Conservation (phyloP, 2,113 vertebrate species). For the Ammodramus savannarum region DNA sequence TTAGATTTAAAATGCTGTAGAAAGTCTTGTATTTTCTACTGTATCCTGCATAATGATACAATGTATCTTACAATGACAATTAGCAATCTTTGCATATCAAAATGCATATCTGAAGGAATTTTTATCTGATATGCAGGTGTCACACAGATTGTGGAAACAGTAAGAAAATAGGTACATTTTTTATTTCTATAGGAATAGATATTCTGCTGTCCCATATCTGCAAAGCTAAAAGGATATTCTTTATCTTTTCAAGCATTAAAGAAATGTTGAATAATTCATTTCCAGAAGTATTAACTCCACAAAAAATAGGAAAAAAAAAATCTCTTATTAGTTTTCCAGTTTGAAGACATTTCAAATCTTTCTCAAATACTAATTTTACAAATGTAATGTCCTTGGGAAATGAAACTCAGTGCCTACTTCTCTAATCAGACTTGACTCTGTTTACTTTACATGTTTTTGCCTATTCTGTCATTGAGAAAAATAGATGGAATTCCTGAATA, state of each 20-base stretch:
- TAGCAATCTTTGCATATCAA: not conserved
- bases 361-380: slow-evolving; percentile 25
- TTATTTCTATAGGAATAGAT: not conserved
- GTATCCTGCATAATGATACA: not conserved
- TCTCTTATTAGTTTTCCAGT: not conserved
- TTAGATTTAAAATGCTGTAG: not conserved
- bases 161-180: not conserved
- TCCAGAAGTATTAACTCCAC: not conserved
- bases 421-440: not conserved
- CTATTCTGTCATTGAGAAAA: not conserved
- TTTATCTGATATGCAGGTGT: not conserved
- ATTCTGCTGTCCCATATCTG: not conserved
- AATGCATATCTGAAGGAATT: not conserved
- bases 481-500: not conserved
- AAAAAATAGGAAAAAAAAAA: not conserved
- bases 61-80: not conserved
- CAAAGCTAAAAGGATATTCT: slow-evolving; percentile 22
- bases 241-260: slow-evolving; percentile 24
- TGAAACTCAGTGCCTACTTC: not conserved
- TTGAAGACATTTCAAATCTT: slow-evolving; percentile 23
- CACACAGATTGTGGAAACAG: not conserved
- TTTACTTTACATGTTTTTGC: slow-evolving; percentile 23
- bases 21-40: not conserved
- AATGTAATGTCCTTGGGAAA: slow-evolving; percentile 6
- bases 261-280: slow-evolving; percentile 33